phyloP scores from a whole-genome alignment of 2,797 vertebrate genomes.

The Chaenodraco wilsoni region DNA sequence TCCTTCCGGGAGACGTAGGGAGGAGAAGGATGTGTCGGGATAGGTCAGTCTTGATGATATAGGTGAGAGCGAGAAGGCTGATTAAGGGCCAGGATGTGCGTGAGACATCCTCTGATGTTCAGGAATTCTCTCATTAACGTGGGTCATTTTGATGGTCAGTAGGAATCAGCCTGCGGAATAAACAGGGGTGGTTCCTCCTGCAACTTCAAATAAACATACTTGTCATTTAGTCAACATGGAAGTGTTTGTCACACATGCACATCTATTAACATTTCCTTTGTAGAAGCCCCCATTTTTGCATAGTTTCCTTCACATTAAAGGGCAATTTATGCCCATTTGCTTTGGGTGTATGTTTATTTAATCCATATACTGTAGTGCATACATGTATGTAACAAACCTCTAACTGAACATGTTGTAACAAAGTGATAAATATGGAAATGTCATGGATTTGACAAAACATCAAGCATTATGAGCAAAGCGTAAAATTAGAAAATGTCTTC shows the following conservation, averaged over 20 bases:
- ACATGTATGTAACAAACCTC: constrained; percentile 1
- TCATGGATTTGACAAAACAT: constrained; percentile 27
- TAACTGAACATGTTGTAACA: constrained; percentile 24
- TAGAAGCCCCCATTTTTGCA: neutral
- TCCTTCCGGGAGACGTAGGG: constrained; percentile 26
- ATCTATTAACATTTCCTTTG: constrained; percentile 50
- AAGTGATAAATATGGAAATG: constrained; percentile 48
- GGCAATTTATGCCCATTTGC: neutral
- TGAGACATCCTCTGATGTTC: constrained; percentile 82
- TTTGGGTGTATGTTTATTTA: neutral
- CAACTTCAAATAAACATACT: constrained; percentile 76
- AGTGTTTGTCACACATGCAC: constrained; percentile 49
- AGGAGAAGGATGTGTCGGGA: constrained; percentile 61
- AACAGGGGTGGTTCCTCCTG: constrained; percentile 71
- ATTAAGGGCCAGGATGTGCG: constrained; percentile 81
- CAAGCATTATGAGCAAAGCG: constrained; percentile 32
- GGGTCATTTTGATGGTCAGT: constrained; percentile 70
- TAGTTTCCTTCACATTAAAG: neutral
- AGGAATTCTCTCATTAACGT: constrained; percentile 83
- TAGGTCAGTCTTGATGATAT: constrained; percentile 56
- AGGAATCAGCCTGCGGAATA: constrained; percentile 74
- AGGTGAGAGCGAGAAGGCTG: constrained; percentile 71
- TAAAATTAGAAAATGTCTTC: constrained; percentile 54
- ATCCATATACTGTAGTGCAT: neutral
- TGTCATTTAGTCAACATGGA: constrained; percentile 67